Conservation (phyloP, 2,888 invertebrate genomes). For the Drosophila subsilvestris region DNA sequence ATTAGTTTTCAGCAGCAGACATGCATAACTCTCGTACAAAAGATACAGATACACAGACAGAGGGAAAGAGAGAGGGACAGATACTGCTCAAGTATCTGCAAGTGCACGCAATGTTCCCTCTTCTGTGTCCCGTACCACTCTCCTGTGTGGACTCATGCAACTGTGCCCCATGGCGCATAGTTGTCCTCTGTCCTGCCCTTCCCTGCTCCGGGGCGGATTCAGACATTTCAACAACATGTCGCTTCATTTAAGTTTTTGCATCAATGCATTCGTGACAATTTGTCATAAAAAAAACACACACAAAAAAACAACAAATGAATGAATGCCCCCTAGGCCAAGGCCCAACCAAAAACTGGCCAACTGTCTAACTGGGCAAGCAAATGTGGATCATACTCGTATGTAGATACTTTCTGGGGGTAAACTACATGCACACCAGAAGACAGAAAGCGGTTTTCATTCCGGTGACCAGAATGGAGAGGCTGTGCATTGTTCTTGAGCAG, state of each 20-base stretch:
- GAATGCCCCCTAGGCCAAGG: conserved; percentile 6
- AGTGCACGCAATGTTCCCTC: conserved; percentile 64
- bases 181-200: conserved; percentile 32
- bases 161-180: conserved; percentile 35
- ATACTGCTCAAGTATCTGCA: conserved; percentile 71
- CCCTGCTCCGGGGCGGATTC: conserved; percentile 53
- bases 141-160: conserved; percentile 26
- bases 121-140: conserved; percentile 21
- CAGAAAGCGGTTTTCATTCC: background rate
- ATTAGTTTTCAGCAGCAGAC: conserved; percentile 68
- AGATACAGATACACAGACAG: conserved; percentile 41
- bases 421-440: background rate
- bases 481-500: too few species aligned
- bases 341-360: conserved; percentile 28
- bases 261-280: conserved; percentile 80
- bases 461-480: background rate
- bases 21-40: conserved; percentile 62
- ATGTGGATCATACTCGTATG: background rate
- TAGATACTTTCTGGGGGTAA: background rate
- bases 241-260: conserved; percentile 81
- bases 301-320: conserved; percentile 4
- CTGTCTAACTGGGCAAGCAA: conserved; percentile 22
- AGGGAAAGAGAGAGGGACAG: conserved; percentile 1
- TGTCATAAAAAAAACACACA: conserved; percentile 63
- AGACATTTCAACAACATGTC: conserved; percentile 78